Evolutionary conservation across 2,888 invertebrate genomes (phyloP).

Genomic region (Trichogramma dendrolimi): DNA sequence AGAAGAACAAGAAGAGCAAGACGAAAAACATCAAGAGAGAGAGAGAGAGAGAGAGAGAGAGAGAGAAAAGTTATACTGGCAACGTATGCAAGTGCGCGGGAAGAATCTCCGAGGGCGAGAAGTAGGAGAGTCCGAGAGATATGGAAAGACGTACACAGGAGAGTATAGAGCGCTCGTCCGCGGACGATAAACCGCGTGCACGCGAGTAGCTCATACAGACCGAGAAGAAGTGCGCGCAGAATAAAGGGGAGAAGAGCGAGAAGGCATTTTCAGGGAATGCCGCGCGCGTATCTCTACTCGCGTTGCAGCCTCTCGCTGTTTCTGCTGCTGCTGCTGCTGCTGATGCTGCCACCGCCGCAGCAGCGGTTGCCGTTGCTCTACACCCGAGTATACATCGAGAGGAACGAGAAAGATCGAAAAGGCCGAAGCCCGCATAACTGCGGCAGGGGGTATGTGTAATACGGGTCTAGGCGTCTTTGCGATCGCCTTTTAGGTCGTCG

Average conservation of each 20-base stretch:
- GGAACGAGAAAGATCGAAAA: too few relatives aligned
- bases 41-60: slow-evolving; percentile 11
- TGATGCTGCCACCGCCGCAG: too few relatives aligned
- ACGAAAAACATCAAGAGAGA: slow-evolving; percentile 11
- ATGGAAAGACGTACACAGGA: slow-evolving; percentile 6
- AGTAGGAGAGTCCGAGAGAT: slow-evolving; percentile 10
- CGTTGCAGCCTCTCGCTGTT: too few relatives aligned
- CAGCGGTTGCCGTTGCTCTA: too few relatives aligned
- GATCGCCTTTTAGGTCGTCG: too few relatives aligned
- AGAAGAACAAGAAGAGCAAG: slow-evolving; percentile 6
- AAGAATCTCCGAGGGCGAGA: slow-evolving; percentile 18
- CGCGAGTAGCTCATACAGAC: neutral
- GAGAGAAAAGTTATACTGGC: slow-evolving; percentile 3
- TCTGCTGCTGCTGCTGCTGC: too few relatives aligned
- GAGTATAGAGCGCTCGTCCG: neutral
- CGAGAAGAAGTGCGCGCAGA: neutral
- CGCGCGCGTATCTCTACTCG: neutral
- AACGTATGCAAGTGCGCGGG: slow-evolving; percentile 15
- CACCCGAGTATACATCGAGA: too few relatives aligned
- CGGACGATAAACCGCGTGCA: slow-evolving; percentile 4
- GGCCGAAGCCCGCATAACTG: too few relatives aligned
- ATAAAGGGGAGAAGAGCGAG: slow-evolving; percentile 5
- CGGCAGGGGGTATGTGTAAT: too few relatives aligned
- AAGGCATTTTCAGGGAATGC: slow-evolving; percentile 21
- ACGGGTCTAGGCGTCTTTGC: too few relatives aligned